Percentiles rank a stretch among this genome's conserved stretches.
Conservation (phyloP, 2,888 invertebrate species). For the Tanytarsus gracilentus region DNA sequence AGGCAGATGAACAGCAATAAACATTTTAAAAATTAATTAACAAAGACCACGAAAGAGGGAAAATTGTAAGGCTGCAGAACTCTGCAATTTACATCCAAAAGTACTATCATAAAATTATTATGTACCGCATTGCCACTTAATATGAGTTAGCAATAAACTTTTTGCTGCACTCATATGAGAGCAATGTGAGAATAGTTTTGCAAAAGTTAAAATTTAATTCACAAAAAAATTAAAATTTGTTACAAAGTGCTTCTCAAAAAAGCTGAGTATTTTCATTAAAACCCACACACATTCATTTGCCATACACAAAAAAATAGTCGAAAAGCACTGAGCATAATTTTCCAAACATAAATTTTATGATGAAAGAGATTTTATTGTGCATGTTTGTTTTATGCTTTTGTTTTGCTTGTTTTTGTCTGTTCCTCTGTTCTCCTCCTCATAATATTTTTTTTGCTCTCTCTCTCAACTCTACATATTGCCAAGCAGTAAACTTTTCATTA, state of each 20-base stretch:
- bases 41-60: background rate
- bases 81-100: constrained; percentile 3
- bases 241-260: too few relatives aligned
- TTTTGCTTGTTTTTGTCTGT: constrained; percentile 11
- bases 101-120: constrained; percentile 16
- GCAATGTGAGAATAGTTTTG: background rate
- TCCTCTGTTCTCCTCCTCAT: background rate
- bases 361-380: constrained; percentile 24
- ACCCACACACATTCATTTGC: too few relatives aligned
- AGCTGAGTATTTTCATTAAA: too few relatives aligned
- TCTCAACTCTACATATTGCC: background rate
- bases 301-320: background rate
- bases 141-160: constrained; percentile 14
- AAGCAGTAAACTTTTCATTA: background rate
- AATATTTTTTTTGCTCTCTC: background rate
- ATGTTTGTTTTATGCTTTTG: constrained; percentile 22
- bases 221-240: too few relatives aligned
- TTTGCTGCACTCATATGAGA: constrained; percentile 1
- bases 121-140: constrained; percentile 9
- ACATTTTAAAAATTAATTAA: constrained; percentile 26
- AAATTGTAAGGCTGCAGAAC: background rate
- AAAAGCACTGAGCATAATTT: constrained; percentile 21
- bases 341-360: constrained; percentile 27
- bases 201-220: too few relatives aligned
- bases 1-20: constrained; percentile 14